Conservation (phyloP, 2,888 invertebrate species). For the Tetramorium bicarinatum region DNA sequence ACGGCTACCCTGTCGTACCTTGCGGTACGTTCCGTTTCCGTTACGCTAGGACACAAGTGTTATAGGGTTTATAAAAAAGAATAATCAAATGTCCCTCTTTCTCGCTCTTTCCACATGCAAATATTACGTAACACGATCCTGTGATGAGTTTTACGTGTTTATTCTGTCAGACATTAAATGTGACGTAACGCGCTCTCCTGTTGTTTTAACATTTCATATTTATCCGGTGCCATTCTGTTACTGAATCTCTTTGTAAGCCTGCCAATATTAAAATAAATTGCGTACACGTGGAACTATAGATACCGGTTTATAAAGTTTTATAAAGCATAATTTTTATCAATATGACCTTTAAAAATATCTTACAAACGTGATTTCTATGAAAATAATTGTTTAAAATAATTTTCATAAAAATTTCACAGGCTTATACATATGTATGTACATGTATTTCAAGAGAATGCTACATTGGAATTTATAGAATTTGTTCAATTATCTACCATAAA, state of each 20-base stretch:
- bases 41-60: conserved; percentile 33
- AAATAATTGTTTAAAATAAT: conserved; percentile 1
- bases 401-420: conserved; percentile 1
- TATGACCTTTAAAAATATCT: not conserved
- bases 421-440: not conserved
- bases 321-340: conserved; percentile 8
- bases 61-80: conserved; percentile 46
- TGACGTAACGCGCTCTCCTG: not conserved
- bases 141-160: not conserved
- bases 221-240: not conserved
- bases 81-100: not conserved
- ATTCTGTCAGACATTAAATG: not conserved
- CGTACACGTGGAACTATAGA: not conserved
- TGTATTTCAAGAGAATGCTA: not conserved
- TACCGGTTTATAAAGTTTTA: not conserved
- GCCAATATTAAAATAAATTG: conserved; percentile 10
- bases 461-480: conserved; percentile 1
- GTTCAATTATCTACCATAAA: not conserved
- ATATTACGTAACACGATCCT: conserved; percentile 6
- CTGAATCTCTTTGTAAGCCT: conserved; percentile 6
- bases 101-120: not conserved
- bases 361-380: not conserved
- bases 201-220: conserved; percentile 13
- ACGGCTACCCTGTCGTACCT: conserved; percentile 44
- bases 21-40: conserved; percentile 63